These are phyloP conservation scores for Trachythela sp. DNA, from an alignment of 64 coral and sea anemone genomes.

Conservation along the genomic window DNA sequence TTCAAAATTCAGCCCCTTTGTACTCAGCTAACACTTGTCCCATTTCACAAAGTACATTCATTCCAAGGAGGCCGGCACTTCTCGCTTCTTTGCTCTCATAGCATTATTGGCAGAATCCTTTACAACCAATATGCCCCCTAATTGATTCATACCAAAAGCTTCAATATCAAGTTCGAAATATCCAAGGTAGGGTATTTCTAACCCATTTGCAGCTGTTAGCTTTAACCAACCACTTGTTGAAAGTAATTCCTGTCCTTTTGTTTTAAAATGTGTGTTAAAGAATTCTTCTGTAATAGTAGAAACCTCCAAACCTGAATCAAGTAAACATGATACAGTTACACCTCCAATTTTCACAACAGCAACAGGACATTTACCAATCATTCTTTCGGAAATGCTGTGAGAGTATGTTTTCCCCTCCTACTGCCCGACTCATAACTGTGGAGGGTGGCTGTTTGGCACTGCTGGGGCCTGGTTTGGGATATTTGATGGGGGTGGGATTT, in stretches of 20 bases:
- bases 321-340: slow-evolving; percentile 33
- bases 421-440: slow-evolving; percentile 43
- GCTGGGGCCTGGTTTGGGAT: not conserved
- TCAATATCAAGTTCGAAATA: slow-evolving; percentile 58
- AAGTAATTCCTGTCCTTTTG: slow-evolving; percentile 37
- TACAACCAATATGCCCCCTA: slow-evolving; percentile 21
- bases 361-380: slow-evolving; percentile 56
- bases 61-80: slow-evolving; percentile 31
- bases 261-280: slow-evolving; percentile 43
- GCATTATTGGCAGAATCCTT: slow-evolving; percentile 26
- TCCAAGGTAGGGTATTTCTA: slow-evolving; percentile 50
- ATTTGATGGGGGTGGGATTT: too few species aligned
- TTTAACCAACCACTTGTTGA: slow-evolving; percentile 51
- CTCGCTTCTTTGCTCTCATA: slow-evolving; percentile 1
- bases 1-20: too few species aligned
- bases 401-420: slow-evolving; percentile 31
- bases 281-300: slow-evolving; percentile 41
- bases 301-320: slow-evolving; percentile 51
- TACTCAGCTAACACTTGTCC: not conserved
- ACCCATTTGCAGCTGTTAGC: slow-evolving; percentile 51
- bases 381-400: slow-evolving; percentile 41
- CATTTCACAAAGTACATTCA: slow-evolving; percentile 38
- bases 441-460: slow-evolving; percentile 42
- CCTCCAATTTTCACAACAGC: slow-evolving; percentile 34
- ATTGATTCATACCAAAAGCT: slow-evolving; percentile 28